These are phyloP conservation scores for Gymnothorax reevesii DNA, from an alignment of 2,797 vertebrate species.

Conservation along the genomic window DNA sequence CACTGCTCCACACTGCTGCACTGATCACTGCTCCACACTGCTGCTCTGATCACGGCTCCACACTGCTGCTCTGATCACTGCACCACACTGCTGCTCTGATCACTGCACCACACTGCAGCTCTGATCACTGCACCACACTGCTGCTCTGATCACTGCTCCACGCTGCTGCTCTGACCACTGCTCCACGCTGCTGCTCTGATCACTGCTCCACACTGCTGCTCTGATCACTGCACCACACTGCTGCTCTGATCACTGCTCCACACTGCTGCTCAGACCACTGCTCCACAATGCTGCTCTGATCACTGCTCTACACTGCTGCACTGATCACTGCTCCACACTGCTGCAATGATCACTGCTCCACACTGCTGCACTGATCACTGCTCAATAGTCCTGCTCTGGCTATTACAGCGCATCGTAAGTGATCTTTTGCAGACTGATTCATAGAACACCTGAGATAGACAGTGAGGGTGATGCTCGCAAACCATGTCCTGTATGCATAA, in stretches of 20 bases:
- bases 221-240: background rate
- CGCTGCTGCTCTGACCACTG: background rate
- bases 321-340: background rate
- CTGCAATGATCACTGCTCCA: background rate
- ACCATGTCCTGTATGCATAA: background rate
- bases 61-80: background rate
- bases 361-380: slow-evolving; percentile 5
- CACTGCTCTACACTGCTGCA: background rate
- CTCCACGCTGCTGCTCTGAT: background rate
- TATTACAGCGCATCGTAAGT: background rate
- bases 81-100: background rate
- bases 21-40: background rate
- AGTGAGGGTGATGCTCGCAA: background rate
- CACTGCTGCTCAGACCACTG: background rate
- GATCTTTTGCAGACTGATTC: background rate
- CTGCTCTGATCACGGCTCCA: background rate
- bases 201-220: background rate
- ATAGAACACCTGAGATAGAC: background rate
- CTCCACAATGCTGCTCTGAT: background rate
- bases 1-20: background rate
- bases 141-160: background rate
- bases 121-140: background rate
- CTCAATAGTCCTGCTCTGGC: background rate
- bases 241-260: background rate
- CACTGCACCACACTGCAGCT: background rate